These are phyloP conservation scores for Helarctos malayanus DNA, from an alignment of 2,797 vertebrate genomes.

Conservation along the genomic window DNA sequence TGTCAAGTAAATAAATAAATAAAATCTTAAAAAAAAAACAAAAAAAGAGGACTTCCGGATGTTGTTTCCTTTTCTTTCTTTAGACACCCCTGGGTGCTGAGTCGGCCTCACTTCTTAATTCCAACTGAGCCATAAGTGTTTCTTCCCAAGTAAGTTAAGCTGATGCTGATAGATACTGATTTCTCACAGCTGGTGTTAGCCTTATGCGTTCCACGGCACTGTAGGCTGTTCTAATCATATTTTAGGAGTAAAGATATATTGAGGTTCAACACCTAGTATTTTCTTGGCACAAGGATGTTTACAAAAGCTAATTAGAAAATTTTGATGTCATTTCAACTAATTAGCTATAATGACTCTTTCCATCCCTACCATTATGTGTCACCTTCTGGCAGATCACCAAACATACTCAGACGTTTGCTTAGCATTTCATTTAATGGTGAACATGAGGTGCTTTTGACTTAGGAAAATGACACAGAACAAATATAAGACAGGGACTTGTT, in stretches of 20 bases:
- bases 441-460: not conserved
- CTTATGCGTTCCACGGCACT: not conserved
- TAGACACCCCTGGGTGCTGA: not conserved
- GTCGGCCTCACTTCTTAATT: conserved; percentile 54
- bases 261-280: conserved; percentile 17
- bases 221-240: not conserved
- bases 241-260: conserved; percentile 44
- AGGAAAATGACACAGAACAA: conserved; percentile 50
- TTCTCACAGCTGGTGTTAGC: conserved; percentile 12
- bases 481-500: conserved; percentile 49
- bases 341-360: conserved; percentile 58
- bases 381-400: not conserved
- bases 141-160: conserved; percentile 30
- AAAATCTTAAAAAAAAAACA: not conserved
- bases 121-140: not conserved
- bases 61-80: conserved; percentile 41
- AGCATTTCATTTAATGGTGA: conserved; percentile 55
- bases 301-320: conserved; percentile 53
- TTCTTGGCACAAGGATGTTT: conserved; percentile 54
- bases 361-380: not conserved
- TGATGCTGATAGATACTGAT: not conserved
- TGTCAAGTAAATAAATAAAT: no score
- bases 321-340: conserved; percentile 60
- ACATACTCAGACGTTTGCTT: conserved; percentile 47
- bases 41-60: not conserved